These are phyloP conservation scores for Limnephilus marmoratus DNA, from an alignment of 2,888 invertebrate genomes.

Conservation along the genomic window DNA sequence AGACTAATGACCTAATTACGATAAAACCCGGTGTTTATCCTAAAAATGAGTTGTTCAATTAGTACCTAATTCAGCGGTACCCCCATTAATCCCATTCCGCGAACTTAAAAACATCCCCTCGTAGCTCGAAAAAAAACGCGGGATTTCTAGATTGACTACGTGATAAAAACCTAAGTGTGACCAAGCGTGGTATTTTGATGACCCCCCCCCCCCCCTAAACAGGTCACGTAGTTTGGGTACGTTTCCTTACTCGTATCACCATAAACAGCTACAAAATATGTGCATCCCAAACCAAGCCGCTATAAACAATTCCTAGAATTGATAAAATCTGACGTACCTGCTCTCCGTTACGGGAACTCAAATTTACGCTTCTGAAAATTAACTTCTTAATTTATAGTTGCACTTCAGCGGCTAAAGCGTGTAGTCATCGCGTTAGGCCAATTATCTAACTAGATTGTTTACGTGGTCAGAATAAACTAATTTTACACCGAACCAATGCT, in stretches of 20 bases:
- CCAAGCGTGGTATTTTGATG: too few relatives aligned
- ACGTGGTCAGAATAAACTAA: neutral
- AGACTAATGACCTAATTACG: too few relatives aligned
- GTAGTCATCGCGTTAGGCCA: neutral
- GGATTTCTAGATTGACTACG: too few relatives aligned
- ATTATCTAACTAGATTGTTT: neutral
- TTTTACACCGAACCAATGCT: neutral
- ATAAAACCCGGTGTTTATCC: too few relatives aligned
- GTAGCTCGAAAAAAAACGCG: too few relatives aligned
- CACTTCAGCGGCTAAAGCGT: neutral
- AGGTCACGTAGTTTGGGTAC: too few relatives aligned
- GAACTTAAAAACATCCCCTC: too few relatives aligned
- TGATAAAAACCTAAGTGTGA: too few relatives aligned
- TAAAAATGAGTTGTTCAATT: too few relatives aligned
- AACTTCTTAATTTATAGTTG: neutral
- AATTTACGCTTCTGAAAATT: neutral
- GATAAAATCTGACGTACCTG: neutral
- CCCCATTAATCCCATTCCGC: too few relatives aligned
- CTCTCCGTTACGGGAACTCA: neutral
- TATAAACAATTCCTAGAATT: neutral
- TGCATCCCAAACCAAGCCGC: neutral
- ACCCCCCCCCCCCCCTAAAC: too few relatives aligned
- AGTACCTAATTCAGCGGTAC: too few relatives aligned
- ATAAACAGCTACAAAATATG: neutral
- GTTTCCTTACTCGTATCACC: neutral